Conservation (phyloP, 2,888 invertebrate genomes). For the Apomyelois bistriatella region DNA sequence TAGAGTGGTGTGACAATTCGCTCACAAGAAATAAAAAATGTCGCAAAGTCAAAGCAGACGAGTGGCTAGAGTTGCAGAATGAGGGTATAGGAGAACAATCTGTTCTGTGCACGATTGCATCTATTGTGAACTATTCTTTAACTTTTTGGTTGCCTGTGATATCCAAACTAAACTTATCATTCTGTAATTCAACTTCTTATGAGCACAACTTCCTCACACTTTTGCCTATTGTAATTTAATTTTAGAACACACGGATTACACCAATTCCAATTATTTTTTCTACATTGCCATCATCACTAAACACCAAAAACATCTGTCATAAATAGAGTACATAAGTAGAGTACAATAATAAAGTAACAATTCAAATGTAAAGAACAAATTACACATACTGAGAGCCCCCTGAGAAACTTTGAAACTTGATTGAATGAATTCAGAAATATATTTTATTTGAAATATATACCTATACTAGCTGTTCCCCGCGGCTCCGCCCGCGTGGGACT, state of each 20-base stretch:
- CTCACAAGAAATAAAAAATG: constrained; percentile 66
- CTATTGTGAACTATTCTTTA: not conserved
- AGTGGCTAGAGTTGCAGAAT: constrained; percentile 62
- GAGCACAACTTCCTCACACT: too few species aligned
- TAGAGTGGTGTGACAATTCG: constrained; percentile 75
- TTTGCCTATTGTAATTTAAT: not conserved
- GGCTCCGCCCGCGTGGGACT: too few species aligned
- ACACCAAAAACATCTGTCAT: not conserved
- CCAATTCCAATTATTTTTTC: not conserved
- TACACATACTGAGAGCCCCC: too few species aligned
- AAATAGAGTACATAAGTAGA: not conserved
- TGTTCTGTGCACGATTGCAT: constrained; percentile 22
- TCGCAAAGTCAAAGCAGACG: constrained; percentile 58
- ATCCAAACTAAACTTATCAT: not conserved
- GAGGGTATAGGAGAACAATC: constrained; percentile 48
- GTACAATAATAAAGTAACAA: too few species aligned
- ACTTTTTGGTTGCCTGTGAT: not conserved
- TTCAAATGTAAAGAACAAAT: too few species aligned
- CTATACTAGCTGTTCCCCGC: too few species aligned
- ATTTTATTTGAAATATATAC: too few species aligned
- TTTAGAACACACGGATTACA: too few species aligned
- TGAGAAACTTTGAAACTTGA: too few species aligned
- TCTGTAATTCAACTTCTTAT: not conserved
- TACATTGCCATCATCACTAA: not conserved
- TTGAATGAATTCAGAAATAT: too few species aligned